Evolutionary conservation across 2,113 vertebrate species (phyloP).

Genomic region (Microcebus murinus): DNA sequence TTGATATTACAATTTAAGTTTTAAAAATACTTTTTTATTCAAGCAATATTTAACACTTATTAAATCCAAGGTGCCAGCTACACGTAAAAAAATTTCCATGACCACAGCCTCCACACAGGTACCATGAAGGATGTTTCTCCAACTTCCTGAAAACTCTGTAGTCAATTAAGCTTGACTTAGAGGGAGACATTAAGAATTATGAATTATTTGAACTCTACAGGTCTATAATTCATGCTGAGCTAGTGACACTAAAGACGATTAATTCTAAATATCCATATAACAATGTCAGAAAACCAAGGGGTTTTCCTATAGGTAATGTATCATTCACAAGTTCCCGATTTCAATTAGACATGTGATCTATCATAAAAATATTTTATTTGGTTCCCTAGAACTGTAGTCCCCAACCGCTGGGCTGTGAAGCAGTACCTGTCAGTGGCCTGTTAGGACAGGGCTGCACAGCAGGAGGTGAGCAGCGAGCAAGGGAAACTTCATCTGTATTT

Average conservation of each 20-base stretch:
- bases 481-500: too few species aligned
- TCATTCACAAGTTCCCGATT: neutral
- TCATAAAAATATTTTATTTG: conserved; percentile 49
- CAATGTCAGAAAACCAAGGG: conserved; percentile 50
- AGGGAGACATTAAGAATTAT: conserved; percentile 55
- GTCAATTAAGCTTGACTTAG: conserved; percentile 32
- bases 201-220: conserved; percentile 49
- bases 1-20: neutral
- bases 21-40: neutral
- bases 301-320: conserved; percentile 19
- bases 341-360: conserved; percentile 41
- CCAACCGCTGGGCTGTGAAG: too few species aligned
- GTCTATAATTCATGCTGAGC: conserved; percentile 56
- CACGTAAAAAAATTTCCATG: neutral
- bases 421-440: too few species aligned
- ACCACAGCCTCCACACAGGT: neutral
- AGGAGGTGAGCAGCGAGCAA: too few species aligned
- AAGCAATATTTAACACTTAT: neutral
- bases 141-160: conserved; percentile 16
- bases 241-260: conserved; percentile 63
- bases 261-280: conserved; percentile 67
- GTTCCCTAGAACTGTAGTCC: neutral
- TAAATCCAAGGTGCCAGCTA: neutral
- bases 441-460: too few species aligned
- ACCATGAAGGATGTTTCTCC: neutral